phyloP scores from a whole-genome alignment of 2,888 invertebrate species.

The Crioceris asparagi region DNA sequence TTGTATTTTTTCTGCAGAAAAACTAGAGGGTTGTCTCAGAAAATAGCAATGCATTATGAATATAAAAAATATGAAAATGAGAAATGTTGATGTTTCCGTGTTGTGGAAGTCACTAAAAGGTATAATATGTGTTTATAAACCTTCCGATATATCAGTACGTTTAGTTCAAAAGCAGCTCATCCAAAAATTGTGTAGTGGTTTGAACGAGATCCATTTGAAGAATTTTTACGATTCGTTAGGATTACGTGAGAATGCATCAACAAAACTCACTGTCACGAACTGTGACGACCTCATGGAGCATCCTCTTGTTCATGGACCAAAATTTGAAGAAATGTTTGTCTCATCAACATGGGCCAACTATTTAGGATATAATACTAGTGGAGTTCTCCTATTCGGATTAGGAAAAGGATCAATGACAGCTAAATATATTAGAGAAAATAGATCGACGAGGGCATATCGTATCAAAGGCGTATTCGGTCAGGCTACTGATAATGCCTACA shows the following conservation, averaged over 20 bases:
- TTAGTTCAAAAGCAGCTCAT: slow-evolving; percentile 48
- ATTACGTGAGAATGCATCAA: background rate
- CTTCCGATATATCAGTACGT: slow-evolving; percentile 46
- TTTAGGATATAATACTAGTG: slow-evolving; percentile 57
- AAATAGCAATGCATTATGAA: too few species aligned
- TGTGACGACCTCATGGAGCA: background rate
- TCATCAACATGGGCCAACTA: slow-evolving; percentile 48
- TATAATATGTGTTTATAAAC: slow-evolving; percentile 70
- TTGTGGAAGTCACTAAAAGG: slow-evolving; percentile 63
- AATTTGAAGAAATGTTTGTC: slow-evolving; percentile 44
- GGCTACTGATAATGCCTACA: slow-evolving; percentile 63
- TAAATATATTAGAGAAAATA: slow-evolving; percentile 46
- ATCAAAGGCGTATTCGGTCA: slow-evolving; percentile 65
- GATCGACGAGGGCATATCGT: slow-evolving; percentile 59
- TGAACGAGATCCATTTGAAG: background rate
- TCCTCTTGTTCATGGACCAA: slow-evolving; percentile 1
- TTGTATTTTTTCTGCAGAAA: too few species aligned
- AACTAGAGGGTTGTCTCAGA: too few species aligned
- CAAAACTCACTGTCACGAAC: background rate
- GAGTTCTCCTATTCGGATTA: slow-evolving; percentile 64
- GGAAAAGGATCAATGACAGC: slow-evolving; percentile 52
- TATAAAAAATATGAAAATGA: too few species aligned
- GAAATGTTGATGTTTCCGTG: slow-evolving; percentile 44
- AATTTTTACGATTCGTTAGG: background rate
- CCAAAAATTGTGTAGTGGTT: slow-evolving; percentile 48